Evolutionary conservation across 1,140 invertebrate species (phyloP).

Genomic region (Drosophila fuyamai): DNA sequence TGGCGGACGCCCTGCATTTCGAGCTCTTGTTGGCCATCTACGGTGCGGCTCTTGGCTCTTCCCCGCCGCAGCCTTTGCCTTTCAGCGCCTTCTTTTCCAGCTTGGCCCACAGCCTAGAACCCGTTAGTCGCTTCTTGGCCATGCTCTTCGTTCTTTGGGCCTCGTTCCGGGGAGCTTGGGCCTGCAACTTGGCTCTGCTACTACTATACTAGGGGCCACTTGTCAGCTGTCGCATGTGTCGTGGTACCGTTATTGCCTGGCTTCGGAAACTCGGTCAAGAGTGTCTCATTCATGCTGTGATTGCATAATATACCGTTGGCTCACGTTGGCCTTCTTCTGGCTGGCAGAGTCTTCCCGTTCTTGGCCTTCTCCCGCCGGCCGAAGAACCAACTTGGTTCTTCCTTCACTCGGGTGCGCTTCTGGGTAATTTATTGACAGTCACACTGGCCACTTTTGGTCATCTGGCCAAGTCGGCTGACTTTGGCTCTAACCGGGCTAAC

Average conservation of each 20-base stretch:
- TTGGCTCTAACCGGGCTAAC: conserved; percentile 49
- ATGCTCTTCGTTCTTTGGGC: conserved; percentile 37
- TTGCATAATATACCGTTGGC: conserved; percentile 83
- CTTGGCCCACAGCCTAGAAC: conserved; percentile 61
- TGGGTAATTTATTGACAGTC: conserved; percentile 81
- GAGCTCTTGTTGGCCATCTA: conserved; percentile 28
- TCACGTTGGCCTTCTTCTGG: conserved; percentile 48
- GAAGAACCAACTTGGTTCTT: conserved; percentile 5
- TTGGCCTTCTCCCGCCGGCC: conserved; percentile 37
- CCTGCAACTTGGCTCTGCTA: conserved; percentile 25
- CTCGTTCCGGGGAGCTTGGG: conserved; percentile 27
- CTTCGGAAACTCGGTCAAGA: conserved; percentile 84
- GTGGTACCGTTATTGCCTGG: conserved; percentile 78
- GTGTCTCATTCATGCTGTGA: conserved; percentile 84
- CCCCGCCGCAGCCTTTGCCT: conserved; percentile 2
- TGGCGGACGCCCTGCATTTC: conserved; percentile 33
- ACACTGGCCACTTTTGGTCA: conserved; percentile 65
- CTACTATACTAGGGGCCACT: conserved; percentile 22
- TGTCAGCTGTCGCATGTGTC: conserved; percentile 80
- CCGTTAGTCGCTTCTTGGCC: conserved; percentile 66
- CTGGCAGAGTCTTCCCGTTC: conserved; percentile 28
- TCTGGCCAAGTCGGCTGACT: conserved; percentile 48
- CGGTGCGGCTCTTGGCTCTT: not conserved
- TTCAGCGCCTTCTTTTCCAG: conserved; percentile 22
- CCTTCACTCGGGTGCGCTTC: conserved; percentile 67